Evolutionary conservation across 2,797 vertebrate genomes (phyloP).

Genomic region (Falco concolor): DNA sequence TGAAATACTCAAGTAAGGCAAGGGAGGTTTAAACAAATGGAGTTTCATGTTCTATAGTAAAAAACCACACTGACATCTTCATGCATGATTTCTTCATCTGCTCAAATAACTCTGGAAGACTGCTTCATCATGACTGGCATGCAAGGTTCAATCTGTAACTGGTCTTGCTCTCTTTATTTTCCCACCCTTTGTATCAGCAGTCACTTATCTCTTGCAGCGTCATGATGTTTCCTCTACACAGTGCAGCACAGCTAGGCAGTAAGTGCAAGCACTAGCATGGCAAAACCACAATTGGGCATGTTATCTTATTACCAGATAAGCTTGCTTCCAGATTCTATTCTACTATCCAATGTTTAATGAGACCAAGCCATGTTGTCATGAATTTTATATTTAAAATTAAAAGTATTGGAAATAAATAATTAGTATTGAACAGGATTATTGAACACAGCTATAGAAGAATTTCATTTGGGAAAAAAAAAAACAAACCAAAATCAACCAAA

Average conservation of each 20-base stretch:
- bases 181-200: background rate
- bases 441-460: background rate
- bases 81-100: conserved; percentile 44
- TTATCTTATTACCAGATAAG: background rate
- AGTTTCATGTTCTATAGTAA: conserved; percentile 25
- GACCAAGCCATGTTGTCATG: background rate
- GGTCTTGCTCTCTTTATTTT: background rate
- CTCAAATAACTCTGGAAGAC: conserved; percentile 10
- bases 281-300: background rate
- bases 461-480: background rate
- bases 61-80: conserved; percentile 22
- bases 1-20: conserved; percentile 3
- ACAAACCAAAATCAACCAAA: no score
- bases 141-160: background rate
- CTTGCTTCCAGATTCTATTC: background rate
- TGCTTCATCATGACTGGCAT: conserved; percentile 7
- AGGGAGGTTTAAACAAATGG: conserved; percentile 20
- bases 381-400: background rate
- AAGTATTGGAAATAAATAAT: background rate
- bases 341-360: background rate
- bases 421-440: background rate
- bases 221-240: background rate
- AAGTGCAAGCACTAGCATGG: background rate
- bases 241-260: background rate
- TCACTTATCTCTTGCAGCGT: background rate